These are phyloP conservation scores for Pectinophora gossypiella DNA, from an alignment of 1,140 invertebrate genomes.

Conservation along the genomic window DNA sequence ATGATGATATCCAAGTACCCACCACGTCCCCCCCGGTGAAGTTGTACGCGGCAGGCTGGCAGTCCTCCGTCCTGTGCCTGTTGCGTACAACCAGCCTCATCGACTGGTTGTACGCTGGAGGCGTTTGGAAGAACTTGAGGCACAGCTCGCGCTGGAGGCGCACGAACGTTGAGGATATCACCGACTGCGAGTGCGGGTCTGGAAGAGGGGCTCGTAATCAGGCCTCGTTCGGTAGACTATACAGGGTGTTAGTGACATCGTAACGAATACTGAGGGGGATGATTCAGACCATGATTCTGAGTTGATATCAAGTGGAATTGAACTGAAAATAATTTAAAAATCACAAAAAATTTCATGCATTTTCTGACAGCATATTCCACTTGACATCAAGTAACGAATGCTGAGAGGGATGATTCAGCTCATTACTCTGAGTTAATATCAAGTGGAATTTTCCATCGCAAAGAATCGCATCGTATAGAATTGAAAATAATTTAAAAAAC, in stretches of 20 bases:
- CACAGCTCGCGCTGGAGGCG: conserved; percentile 45
- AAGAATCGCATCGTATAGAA: not conserved
- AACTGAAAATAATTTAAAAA: not conserved
- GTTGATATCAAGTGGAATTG: not conserved
- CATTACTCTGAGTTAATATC: too few relatives aligned
- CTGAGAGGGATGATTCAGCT: not conserved
- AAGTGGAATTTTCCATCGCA: too few relatives aligned
- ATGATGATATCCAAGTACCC: conserved; percentile 7
- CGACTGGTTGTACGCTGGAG: conserved; percentile 23
- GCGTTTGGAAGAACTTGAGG: conserved; percentile 49
- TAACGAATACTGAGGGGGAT: not conserved
- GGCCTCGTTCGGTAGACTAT: not conserved
- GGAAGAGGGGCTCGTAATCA: not conserved
- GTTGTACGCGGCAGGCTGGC: conserved; percentile 29
- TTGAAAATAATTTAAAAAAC: not conserved
- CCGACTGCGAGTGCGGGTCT: conserved; percentile 51
- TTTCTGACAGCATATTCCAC: not conserved
- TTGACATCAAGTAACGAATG: not conserved
- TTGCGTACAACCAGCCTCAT: conserved; percentile 40
- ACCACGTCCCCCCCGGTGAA: conserved; percentile 38
- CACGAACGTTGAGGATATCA: conserved; percentile 33
- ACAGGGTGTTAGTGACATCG: not conserved
- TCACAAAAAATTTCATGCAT: not conserved
- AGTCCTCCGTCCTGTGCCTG: conserved; percentile 39
- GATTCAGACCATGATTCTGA: not conserved